Base-by-base conservation (phyloP, 2,888 invertebrate genomes). In the Petrophora chlorosata region DNA sequence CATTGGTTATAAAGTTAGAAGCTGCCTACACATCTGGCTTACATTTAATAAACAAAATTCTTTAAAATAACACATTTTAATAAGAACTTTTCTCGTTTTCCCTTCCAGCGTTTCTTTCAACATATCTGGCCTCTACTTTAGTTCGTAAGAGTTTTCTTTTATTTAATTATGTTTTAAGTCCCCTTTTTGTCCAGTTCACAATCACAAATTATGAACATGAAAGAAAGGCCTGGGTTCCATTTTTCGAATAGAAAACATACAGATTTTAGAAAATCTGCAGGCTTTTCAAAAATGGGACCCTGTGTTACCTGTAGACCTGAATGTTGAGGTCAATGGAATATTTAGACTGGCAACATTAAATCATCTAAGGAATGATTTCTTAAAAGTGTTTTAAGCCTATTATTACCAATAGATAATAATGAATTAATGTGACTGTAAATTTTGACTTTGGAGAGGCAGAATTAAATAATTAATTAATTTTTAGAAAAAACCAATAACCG, bases 101-200 rank as follows among this genome's bases (percentile, higher is more conserved):
- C 76, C 76, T 90, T 90, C 68, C 88, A 90, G 89, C 84, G 73
- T 90, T 90, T 90, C 87, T 91, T 73, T 88, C 90, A 56, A 84
- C 90, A 78, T 90, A 85, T 90, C 85, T 90, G 90, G 85, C 91
- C 75, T 88, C 88, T 63, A 80, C 89, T 74, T 82, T 90, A 88
- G 87, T 89, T 87, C 90, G 90, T 90, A 90, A 89, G 90, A 87
- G 61, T 73, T 69, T 74, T 80, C 76, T 73, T 73, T 76, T 73
- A 72, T 73, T 70, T 72, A 67, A 65, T 72, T 74, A 55, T 57
- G 61, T 53, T 43, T 48, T 36, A 36, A 42, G 16, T 53, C 56
- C 65, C 70, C 68, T 55, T 57, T 63, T 33, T 26, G 32, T 44
- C 34, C 66, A 66, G 49, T 44, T 63, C 64, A 61, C 60, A 13